phyloP scores from a whole-genome alignment of 2,797 vertebrate species.

The Premnoplex brunnescens region DNA sequence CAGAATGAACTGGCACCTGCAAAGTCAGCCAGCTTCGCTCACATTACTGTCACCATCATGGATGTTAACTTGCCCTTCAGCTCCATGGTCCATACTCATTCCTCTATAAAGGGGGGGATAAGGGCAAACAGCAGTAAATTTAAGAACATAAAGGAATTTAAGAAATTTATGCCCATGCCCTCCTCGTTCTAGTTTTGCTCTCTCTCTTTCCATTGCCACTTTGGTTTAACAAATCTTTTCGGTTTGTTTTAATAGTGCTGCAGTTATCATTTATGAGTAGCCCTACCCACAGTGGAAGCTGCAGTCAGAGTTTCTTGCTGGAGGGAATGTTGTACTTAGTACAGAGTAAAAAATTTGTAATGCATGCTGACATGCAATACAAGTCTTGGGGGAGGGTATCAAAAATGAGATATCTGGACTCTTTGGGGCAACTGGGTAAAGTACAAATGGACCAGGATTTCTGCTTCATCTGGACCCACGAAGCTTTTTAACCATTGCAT shows the following conservation, averaged over 20 bases:
- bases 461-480: neutral
- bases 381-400: neutral
- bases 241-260: neutral
- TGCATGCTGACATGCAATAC: neutral
- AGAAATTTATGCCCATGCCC: neutral
- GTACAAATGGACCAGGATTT: neutral
- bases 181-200: neutral
- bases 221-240: neutral
- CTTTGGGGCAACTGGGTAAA: neutral
- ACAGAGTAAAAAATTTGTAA: neutral
- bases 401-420: neutral
- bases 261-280: conserved; percentile 1
- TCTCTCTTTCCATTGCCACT: neutral
- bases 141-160: neutral
- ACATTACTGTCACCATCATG: neutral
- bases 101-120: neutral
- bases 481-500: neutral
- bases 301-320: neutral
- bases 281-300: neutral
- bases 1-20: neutral
- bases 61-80: neutral
- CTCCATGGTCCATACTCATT: neutral
- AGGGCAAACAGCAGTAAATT: neutral
- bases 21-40: neutral
- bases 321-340: neutral